Base-by-base conservation (phyloP, 1,140 invertebrate species). In the Polypedilum pembai region DNA sequence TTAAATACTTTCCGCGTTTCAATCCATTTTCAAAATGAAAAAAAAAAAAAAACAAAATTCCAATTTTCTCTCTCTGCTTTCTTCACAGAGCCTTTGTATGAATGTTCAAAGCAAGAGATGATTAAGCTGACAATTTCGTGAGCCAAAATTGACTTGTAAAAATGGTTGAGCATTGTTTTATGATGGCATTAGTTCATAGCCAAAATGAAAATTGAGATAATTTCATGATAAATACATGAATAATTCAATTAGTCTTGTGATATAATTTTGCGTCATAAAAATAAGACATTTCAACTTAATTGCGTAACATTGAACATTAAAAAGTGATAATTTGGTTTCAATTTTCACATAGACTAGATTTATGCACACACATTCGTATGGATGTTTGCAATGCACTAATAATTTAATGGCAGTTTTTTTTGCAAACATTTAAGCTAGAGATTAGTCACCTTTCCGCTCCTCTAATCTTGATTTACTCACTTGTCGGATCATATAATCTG, bases 381-480 rank as follows among this genome's bases (percentile, higher is more conserved):
- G 5, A 33, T 33, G 24, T 33, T 33, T 56, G 45, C 45, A 56
- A 56, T n/a, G 45, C n/a, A 56, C n/a, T 56, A 56, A 12, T 56
- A 56, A 56, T 56, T 56, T 33, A 33, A 33, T 33, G 24, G 24
- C 24, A 56, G n/a, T 12, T 56, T 45, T 45, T 10, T n/a, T 15
- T 15, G 12, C 45, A 10, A 56, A 56, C 24, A 33, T 15, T 56
- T 12, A 12, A 56, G 12, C 45, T 56, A 56, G 45, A 56, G n/a
- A n/a, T 56, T 56, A 56, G 45, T 56, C 45, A 56, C 45, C 45
- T 56, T 56, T 56, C 45, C 45, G 45, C 45, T 56, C 45, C 12
- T 56, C 45, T 56, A 56, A 56, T 56, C 45, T 56, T n/a, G 12
- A 56, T 56, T 33, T 33, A 33, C 24, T 33, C 24, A 33, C 24